Conservation (phyloP, 2,113 vertebrate genomes). For the Psophia crepitans region DNA sequence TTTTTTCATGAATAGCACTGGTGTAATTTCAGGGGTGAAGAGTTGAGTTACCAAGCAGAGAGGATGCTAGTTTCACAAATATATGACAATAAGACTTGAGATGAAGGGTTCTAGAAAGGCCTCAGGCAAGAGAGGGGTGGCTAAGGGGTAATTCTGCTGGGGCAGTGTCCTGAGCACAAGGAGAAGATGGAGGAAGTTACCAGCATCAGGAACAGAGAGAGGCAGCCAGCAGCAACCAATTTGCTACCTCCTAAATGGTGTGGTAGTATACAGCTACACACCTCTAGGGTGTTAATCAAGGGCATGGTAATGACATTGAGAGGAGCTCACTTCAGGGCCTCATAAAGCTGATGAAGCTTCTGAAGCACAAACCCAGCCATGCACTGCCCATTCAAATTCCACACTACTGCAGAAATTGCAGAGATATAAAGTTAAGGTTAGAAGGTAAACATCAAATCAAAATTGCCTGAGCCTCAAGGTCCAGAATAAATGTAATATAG, state of each 20-base stretch:
- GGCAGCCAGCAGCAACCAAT: neutral
- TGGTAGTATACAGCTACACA: rapidly evolving
- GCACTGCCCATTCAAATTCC: neutral
- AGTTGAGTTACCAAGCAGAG: neutral
- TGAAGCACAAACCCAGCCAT: neutral
- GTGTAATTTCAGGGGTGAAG: neutral
- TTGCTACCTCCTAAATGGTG: neutral
- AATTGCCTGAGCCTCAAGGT: neutral
- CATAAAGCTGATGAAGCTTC: neutral
- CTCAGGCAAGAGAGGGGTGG: neutral
- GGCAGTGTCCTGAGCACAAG: neutral
- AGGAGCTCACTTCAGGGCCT: neutral
- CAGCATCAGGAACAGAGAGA: neutral
- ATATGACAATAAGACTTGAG: neutral
- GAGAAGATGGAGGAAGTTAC: neutral
- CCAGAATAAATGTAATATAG: neutral
- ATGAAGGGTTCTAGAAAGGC: neutral
- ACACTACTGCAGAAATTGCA: neutral
- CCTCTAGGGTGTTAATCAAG: neutral
- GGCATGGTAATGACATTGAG: neutral
- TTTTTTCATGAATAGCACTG: neutral
- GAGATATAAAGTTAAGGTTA: neutral
- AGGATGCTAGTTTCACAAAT: neutral
- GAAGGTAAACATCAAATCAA: neutral
- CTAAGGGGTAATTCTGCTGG: neutral